Evolutionary conservation across 1,140 invertebrate genomes (phyloP).

Genomic region (Meloidogyne exigua): DNA sequence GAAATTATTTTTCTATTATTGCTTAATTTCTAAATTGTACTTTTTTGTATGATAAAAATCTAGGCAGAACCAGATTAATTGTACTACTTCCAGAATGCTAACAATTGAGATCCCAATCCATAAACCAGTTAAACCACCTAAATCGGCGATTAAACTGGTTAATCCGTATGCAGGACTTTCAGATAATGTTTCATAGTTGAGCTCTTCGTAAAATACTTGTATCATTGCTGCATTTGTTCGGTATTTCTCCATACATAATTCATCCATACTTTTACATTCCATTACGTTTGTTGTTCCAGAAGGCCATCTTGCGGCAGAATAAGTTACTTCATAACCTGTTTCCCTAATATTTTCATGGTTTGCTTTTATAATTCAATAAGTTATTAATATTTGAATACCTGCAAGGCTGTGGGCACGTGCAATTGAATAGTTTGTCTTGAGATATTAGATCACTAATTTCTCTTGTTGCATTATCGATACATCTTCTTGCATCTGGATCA

Average conservation of each 20-base stretch:
- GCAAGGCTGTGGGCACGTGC: conserved; percentile 62
- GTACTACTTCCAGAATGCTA: conserved; percentile 56
- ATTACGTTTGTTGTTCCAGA: conserved; percentile 61
- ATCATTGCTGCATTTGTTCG: conserved; percentile 63
- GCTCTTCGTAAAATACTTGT: conserved; percentile 62
- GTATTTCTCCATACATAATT: conserved; percentile 62
- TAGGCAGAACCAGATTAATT: conserved; percentile 41
- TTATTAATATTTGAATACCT: conserved; percentile 34
- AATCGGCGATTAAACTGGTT: conserved; percentile 56
- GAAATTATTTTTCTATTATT: neutral
- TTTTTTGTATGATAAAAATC: conserved; percentile 33
- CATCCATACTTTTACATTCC: conserved; percentile 57
- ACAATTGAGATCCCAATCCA: conserved; percentile 63
- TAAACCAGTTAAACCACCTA: conserved; percentile 60
- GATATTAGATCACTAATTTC: conserved; percentile 51
- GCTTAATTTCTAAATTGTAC: conserved; percentile 2
- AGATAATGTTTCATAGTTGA: conserved; percentile 61
- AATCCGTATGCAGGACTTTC: conserved; percentile 58
- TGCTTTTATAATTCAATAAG: neutral
- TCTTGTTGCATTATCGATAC: conserved; percentile 60
- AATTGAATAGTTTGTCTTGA: conserved; percentile 49
- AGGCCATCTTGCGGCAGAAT: conserved; percentile 62
- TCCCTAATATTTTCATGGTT: conserved; percentile 43
- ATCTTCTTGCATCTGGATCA: conserved; percentile 55
- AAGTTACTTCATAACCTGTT: conserved; percentile 62